Evolutionary conservation across 2,888 invertebrate genomes (phyloP).

Genomic region (Margaritifera margaritifera): DNA sequence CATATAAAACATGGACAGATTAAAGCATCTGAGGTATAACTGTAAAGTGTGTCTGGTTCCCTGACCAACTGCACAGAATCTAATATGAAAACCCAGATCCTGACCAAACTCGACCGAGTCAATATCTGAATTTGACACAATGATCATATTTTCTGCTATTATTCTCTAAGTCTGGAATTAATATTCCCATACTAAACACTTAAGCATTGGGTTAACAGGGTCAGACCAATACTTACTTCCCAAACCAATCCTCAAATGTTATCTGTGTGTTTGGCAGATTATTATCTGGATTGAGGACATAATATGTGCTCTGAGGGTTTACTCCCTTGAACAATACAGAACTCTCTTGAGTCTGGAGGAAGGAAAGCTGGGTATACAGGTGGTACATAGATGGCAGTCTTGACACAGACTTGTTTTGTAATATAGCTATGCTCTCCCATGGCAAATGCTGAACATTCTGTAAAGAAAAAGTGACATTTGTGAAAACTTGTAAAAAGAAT

Average conservation of each 20-base stretch:
- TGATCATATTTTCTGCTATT: no score
- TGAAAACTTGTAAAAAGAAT: not conserved
- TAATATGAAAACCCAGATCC: no score
- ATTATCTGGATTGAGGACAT: constrained; percentile 83
- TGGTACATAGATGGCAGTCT: constrained; percentile 81
- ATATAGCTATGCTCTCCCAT: constrained; percentile 83
- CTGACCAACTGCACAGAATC: no score
- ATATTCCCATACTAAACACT: no score
- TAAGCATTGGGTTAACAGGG: no score
- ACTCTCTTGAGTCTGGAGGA: constrained; percentile 28
- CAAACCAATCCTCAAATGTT: constrained; percentile 63
- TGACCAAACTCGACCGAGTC: no score
- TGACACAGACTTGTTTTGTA: constrained; percentile 81
- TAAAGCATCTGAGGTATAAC: no score
- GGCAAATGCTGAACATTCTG: constrained; percentile 81
- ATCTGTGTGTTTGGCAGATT: constrained; percentile 80
- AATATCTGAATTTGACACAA: no score
- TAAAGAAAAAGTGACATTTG: constrained; percentile 8
- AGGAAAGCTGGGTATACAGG: constrained; percentile 60
- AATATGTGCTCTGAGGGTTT: constrained; percentile 77
- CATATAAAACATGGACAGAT: no score
- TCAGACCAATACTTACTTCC: constrained; percentile 45
- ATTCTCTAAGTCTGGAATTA: no score
- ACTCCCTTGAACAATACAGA: constrained; percentile 55
- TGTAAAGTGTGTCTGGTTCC: no score